Conservation (phyloP, 1,140 invertebrate species). For the Tetragonula clypearis region DNA sequence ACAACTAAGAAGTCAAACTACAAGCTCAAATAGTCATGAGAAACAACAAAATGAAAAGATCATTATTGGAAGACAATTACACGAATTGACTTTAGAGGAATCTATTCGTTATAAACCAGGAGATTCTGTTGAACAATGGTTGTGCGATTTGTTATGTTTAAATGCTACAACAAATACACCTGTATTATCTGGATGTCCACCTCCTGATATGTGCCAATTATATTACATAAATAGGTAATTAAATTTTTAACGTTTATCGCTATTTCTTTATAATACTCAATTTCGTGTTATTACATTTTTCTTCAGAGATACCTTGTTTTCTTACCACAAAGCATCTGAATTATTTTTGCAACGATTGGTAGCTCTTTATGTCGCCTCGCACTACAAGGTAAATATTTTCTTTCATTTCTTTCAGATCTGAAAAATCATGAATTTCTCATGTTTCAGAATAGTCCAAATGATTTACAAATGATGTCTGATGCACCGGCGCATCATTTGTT, state of each 20-base stretch:
- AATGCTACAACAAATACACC: conserved; percentile 88
- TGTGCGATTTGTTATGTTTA: conserved; percentile 95
- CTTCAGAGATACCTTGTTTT: conserved; percentile 97
- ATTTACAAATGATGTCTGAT: conserved; percentile 99
- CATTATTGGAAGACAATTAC: conserved; percentile 79
- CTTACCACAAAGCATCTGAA: conserved; percentile 98
- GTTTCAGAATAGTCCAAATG: conserved; percentile 97
- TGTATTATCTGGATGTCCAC: conserved; percentile 90
- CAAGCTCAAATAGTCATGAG: conserved; percentile 78
- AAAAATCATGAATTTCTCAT: neutral
- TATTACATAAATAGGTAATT: conserved; percentile 90
- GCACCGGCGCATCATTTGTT: conserved; percentile 99
- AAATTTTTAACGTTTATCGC: conserved; percentile 26
- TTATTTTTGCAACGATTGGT: conserved; percentile 96
- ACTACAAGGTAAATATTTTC: conserved; percentile 91
- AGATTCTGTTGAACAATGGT: conserved; percentile 96
- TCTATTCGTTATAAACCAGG: conserved; percentile 96
- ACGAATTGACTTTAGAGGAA: conserved; percentile 91
- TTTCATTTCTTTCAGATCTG: conserved; percentile 19
- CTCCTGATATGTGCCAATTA: conserved; percentile 94
- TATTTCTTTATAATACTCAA: neutral
- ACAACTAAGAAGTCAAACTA: conserved; percentile 89
- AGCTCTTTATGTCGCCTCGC: conserved; percentile 97
- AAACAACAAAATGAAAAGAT: conserved; percentile 77
- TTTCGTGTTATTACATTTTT: conserved; percentile 28